phyloP scores from a whole-genome alignment of 2,888 invertebrate genomes.

The Atrina japonica region DNA sequence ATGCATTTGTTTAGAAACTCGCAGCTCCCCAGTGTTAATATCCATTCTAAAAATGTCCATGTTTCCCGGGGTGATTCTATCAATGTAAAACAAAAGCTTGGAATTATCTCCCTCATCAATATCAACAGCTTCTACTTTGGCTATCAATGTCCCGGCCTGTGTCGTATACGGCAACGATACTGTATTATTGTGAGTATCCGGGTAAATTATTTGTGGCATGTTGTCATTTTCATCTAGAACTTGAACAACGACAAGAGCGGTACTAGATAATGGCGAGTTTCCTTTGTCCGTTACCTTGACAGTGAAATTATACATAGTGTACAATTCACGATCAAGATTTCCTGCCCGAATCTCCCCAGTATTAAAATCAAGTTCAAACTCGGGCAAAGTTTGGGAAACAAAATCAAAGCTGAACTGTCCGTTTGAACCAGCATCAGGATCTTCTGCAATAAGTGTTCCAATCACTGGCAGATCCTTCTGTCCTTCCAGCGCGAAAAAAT shows the following conservation, averaged over 20 bases:
- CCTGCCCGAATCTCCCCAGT: constrained; percentile 92
- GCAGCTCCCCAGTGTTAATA: constrained; percentile 79
- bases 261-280: constrained; percentile 86
- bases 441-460: constrained; percentile 93
- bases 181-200: constrained; percentile 69
- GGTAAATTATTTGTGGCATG: constrained; percentile 84
- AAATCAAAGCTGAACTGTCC: constrained; percentile 84
- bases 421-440: constrained; percentile 94
- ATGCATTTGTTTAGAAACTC: constrained; percentile 61
- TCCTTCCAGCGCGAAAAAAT: constrained; percentile 93
- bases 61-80: constrained; percentile 83
- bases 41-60: constrained; percentile 82
- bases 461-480: constrained; percentile 93
- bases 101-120: constrained; percentile 96
- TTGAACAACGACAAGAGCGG: constrained; percentile 94
- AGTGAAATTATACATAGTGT: constrained; percentile 91
- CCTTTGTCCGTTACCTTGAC: constrained; percentile 91
- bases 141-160: constrained; percentile 64
- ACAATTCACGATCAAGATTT: constrained; percentile 91
- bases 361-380: constrained; percentile 85
- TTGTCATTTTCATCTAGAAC: constrained; percentile 98
- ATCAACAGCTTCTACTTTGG: constrained; percentile 91
- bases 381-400: constrained; percentile 49
- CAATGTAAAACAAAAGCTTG: constrained; percentile 95
- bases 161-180: constrained; percentile 64